phyloP scores from a whole-genome alignment of 2,113 vertebrate species.

The Ornithorhynchus anatinus region DNA sequence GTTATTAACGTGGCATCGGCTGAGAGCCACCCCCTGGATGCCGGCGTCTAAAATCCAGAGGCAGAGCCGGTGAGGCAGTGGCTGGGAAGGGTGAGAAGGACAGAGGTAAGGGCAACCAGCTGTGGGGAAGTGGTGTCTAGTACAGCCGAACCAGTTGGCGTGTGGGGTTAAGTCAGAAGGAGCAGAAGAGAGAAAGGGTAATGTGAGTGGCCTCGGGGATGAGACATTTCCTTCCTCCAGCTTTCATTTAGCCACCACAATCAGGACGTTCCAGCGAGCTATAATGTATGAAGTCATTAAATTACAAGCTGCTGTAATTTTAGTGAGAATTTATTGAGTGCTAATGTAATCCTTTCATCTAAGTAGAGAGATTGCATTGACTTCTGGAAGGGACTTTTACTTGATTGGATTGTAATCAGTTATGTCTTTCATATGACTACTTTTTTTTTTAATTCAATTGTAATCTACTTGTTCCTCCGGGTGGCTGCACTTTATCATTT shows the following conservation, averaged over 20 bases:
- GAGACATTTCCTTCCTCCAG: conserved; percentile 55
- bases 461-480: conserved; percentile 69
- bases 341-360: conserved; percentile 77
- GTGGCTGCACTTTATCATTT: conserved; percentile 70
- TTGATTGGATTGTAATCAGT: conserved; percentile 82
- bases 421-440: conserved; percentile 65
- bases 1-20: too few species aligned
- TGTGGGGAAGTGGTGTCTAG: too few species aligned
- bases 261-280: conserved; percentile 57
- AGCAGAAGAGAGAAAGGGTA: conserved; percentile 6
- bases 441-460: conserved; percentile 65
- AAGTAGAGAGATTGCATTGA: conserved; percentile 75
- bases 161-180: conserved; percentile 17
- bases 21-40: too few species aligned
- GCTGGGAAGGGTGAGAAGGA: too few species aligned
- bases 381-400: conserved; percentile 72
- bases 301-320: conserved; percentile 74
- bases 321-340: conserved; percentile 76
- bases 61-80: too few species aligned
- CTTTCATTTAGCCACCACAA: conserved; percentile 66
- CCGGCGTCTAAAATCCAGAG: too few species aligned
- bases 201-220: conserved; percentile 17
- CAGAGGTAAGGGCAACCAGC: too few species aligned
- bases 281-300: conserved; percentile 76
- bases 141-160: too few species aligned